A percentile compares a stretch with the other conserved stretches of the same genome.
These are phyloP conservation scores for Campoletis raptor DNA, from an alignment of 2,888 invertebrate species.

Conservation along the genomic window DNA sequence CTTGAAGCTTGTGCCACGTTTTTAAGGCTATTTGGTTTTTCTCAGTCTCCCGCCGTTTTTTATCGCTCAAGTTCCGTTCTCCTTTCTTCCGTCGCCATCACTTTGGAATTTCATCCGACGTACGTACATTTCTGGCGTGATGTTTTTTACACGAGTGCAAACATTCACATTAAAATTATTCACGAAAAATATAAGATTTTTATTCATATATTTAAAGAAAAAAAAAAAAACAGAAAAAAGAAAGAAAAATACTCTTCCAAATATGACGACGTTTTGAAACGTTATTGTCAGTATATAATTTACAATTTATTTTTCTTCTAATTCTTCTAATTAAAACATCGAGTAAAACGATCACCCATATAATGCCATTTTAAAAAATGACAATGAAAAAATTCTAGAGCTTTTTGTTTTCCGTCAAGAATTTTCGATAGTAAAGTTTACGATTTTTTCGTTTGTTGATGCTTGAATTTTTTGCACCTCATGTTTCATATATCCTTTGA, in stretches of 20 bases:
- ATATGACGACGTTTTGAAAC: no score
- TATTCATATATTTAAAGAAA: neutral
- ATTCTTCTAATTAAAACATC: neutral
- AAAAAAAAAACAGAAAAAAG: no score
- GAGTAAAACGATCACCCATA: neutral
- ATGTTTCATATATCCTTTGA: constrained; percentile 9
- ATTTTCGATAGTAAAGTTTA: neutral
- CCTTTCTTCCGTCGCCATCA: constrained; percentile 29
- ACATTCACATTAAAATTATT: constrained; percentile 5
- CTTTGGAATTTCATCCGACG: constrained; percentile 63
- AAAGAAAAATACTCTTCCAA: neutral
- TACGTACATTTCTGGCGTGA: constrained; percentile 35
- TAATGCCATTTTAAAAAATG: no score
- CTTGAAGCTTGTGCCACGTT: constrained; percentile 40
- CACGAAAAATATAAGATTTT: neutral
- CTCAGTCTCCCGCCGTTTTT: constrained; percentile 28
- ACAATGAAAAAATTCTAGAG: neutral
- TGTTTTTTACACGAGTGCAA: constrained; percentile 24
- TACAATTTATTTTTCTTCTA: neutral
- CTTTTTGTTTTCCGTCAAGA: neutral
- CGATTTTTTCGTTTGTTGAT: neutral
- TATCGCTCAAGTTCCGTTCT: constrained; percentile 49
- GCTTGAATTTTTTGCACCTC: neutral
- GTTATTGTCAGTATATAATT: neutral
- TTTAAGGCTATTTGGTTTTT: constrained; percentile 44